Base-by-base conservation (phyloP, 2,888 invertebrate genomes). In the Scelioninae gen. 1 region DNA sequence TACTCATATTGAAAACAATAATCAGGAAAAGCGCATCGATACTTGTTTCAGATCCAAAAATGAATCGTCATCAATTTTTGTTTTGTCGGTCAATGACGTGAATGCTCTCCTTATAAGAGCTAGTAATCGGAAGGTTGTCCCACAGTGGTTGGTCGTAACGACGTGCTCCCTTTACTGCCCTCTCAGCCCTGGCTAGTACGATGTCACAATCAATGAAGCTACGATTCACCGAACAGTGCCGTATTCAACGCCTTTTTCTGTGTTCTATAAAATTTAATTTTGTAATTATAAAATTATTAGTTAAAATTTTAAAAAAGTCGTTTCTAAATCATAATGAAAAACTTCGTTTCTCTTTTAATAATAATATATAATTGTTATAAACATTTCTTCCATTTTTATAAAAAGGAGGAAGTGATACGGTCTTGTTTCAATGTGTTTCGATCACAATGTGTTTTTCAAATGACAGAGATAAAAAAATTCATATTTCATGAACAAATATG, bases 191-290 rank as follows among this genome's bases (percentile, higher is more conserved):
- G 88, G 88, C 88, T 79, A 84, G 87, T 89, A 89, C 89, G 87
- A 88, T 88, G 86, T 87, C 84, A 88, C 90, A 91, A 91, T 91
- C 91, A 91, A 91, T 91, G 91, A 91, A 91, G 90, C 90, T 88
- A 90, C 90, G 91, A 89, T 89, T 90, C 89, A 89, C 88, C 89
- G 86, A 87, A 86, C 91, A 90, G 89, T 89, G 86, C 86, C 88
- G 90, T 90, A 86, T 60, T 68, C 55, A 66, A 38, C 40, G 16
- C 23, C 16, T 43, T n/a, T 53, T n/a, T 38, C 38, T 38, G 31
- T 60, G 31, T 13, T 51, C 0, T 31, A 8, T 16, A n/a, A 9
- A 43, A 32, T n/a, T n/a, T 13, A 53, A 53, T 55, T 51, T 51
- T 13, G 15, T 58, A 13, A 4, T 38, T 4, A 38, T 38, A 5